These are phyloP conservation scores for Mustela erminea DNA, from an alignment of 2,797 vertebrate genomes.

Conservation along the genomic window DNA sequence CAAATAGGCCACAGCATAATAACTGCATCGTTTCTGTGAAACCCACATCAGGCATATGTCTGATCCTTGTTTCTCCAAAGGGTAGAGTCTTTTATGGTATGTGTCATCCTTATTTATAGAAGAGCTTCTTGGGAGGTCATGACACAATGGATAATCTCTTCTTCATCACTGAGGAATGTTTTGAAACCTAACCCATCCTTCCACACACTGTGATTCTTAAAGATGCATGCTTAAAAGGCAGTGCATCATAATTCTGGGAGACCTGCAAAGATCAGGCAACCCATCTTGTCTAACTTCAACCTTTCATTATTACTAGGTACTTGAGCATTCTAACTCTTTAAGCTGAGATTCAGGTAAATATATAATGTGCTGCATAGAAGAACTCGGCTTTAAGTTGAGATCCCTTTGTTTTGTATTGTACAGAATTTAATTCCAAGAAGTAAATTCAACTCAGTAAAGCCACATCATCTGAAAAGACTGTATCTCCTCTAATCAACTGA, in stretches of 20 bases:
- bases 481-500: neutral
- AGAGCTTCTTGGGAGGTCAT: conserved; percentile 63
- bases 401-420: neutral
- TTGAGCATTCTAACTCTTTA: neutral
- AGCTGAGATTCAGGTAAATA: neutral
- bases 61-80: conserved; percentile 51
- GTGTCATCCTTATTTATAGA: conserved; percentile 70
- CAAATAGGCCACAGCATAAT: conserved; percentile 29
- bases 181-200: conserved; percentile 66
- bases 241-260: conserved; percentile 42
- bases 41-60: neutral
- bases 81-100: conserved; percentile 31
- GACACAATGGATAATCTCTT: conserved; percentile 69
- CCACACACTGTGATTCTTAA: neutral
- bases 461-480: neutral
- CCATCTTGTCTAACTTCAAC: neutral
- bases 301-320: conserved; percentile 48
- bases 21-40: conserved; percentile 65
- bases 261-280: neutral
- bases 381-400: conserved; percentile 5
- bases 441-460: neutral
- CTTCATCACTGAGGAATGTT: conserved; percentile 46
- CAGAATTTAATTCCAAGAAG: conserved; percentile 10
- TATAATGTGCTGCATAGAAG: neutral
- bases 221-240: conserved; percentile 56